Evolutionary conservation across 2,113 vertebrate genomes (phyloP).

Genomic region (Phyllostomus hastatus): DNA sequence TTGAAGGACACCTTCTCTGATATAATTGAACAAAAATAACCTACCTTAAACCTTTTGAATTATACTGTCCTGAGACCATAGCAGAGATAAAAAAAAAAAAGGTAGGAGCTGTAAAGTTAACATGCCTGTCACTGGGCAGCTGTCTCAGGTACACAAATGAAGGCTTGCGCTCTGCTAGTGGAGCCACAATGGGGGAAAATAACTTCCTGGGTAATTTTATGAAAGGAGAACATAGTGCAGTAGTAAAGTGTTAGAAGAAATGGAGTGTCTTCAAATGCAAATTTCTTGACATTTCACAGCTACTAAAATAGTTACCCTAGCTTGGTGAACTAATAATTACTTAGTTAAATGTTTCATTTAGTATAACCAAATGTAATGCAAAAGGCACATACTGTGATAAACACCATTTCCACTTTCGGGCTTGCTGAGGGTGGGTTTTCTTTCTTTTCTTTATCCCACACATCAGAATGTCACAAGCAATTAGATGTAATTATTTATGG

Average conservation of each 20-base stretch:
- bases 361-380: constrained; percentile 40
- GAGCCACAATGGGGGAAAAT: neutral
- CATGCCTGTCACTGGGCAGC: neutral
- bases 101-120: neutral
- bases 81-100: neutral
- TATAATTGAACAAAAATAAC: neutral
- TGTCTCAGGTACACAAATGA: neutral
- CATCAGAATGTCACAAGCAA: constrained; percentile 22
- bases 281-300: constrained; percentile 63
- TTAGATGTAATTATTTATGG: constrained; percentile 40
- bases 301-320: constrained; percentile 19
- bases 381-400: constrained; percentile 21
- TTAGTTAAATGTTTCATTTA: constrained; percentile 56
- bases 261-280: constrained; percentile 32
- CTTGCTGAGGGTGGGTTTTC: constrained; percentile 18
- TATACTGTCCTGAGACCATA: neutral
- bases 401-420: constrained; percentile 31
- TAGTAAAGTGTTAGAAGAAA: constrained; percentile 27
- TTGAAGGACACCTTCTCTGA: neutral
- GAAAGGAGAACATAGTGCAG: neutral
- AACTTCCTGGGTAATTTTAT: constrained; percentile 31
- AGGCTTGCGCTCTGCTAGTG: constrained; percentile 7
- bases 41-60: neutral
- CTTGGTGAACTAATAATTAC: constrained; percentile 39
- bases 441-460: neutral